Evolutionary conservation across 1,140 invertebrate genomes (phyloP), one percentile per base, ranked within the genome.

Genomic region (Antheraea mylitta): DNA sequence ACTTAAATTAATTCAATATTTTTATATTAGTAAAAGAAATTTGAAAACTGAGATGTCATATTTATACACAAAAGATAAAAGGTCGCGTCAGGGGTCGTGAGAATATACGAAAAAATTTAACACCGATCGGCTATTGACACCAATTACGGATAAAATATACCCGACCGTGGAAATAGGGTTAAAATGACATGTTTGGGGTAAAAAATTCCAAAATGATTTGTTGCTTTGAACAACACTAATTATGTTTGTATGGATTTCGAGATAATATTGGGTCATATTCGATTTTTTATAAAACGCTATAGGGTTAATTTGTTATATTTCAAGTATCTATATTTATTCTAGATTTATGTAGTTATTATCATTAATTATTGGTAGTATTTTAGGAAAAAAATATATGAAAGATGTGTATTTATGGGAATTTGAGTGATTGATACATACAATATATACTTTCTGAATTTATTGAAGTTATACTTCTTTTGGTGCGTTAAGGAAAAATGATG

Each of bases 171-270:
- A 87, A 85, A 82, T 69, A 71, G 85, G 86, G 85, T 90, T 83
- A 89, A 87, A 89, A 80, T 68, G 77, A 73, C 76, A 70, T 90
- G 84, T 90, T 91, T 89, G 85, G 80, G 78, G 82, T 82, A 90
- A 90, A 87, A 82, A 80, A 77, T 70, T 63, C 73, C 73, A 66
- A 38, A 69, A 73, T 80, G 77, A 82, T 83, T 79, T 82, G 82
- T 85, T 81, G 81, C 80, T 75, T 71, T 71, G 71, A 65, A 85
- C 85, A 83, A 82, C 77, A 84, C 87, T 91, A 90, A 91, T 91
- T 89, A 87, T 84, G 75, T 87, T 90, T 87, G 89, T 89, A 88
- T 91, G 72, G 80, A 66, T 81, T 77, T 79, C 69, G 67, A 78
- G 60, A 74, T 74, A 70, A 22, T 60, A 60, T 19, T 9, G 22